A percentile compares a stretch with the other conserved stretches of the same genome.
These are phyloP conservation scores for Drosophila arizonae DNA, from an alignment of 1,140 invertebrate species.

Conservation along the genomic window DNA sequence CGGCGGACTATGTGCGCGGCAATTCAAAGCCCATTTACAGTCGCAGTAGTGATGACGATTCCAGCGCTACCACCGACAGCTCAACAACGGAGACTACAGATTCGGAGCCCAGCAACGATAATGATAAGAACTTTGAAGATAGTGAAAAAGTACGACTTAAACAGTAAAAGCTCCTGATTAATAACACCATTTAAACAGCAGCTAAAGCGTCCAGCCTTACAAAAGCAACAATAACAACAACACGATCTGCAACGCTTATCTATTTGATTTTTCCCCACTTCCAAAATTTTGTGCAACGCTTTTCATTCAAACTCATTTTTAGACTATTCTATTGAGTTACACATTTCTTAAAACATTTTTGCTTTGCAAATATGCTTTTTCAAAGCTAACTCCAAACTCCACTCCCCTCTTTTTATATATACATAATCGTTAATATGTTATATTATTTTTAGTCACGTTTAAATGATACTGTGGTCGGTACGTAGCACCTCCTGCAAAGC, in stretches of 20 bases:
- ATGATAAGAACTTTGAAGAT: constrained; percentile 81
- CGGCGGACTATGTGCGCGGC: constrained; percentile 89
- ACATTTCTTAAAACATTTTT: constrained; percentile 14
- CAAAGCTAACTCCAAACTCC: constrained; percentile 5
- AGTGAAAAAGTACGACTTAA: constrained; percentile 82
- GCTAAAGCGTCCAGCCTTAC: constrained; percentile 31
- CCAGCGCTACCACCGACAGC: constrained; percentile 15
- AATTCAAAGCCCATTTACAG: constrained; percentile 65
- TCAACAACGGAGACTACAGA: constrained; percentile 36
- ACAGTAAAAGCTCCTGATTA: constrained; percentile 57
- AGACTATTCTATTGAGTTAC: constrained; percentile 8
- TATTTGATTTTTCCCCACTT: not conserved
- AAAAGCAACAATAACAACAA: constrained; percentile 23
- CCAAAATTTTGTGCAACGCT: not conserved
- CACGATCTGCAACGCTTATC: constrained; percentile 22
- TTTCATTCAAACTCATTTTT: constrained; percentile 16
- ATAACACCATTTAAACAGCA: constrained; percentile 32
- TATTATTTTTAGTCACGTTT: constrained; percentile 64
- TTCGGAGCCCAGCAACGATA: constrained; percentile 65
- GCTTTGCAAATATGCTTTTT: constrained; percentile 37
- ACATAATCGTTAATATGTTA: constrained; percentile 47
- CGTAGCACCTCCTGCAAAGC: constrained; percentile 43
- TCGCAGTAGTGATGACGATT: constrained; percentile 47
- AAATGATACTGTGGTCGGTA: constrained; percentile 66
- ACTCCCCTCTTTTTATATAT: not conserved